phyloP scores from a whole-genome alignment of 2,113 vertebrate genomes.

The Seriola aureovittata region DNA sequence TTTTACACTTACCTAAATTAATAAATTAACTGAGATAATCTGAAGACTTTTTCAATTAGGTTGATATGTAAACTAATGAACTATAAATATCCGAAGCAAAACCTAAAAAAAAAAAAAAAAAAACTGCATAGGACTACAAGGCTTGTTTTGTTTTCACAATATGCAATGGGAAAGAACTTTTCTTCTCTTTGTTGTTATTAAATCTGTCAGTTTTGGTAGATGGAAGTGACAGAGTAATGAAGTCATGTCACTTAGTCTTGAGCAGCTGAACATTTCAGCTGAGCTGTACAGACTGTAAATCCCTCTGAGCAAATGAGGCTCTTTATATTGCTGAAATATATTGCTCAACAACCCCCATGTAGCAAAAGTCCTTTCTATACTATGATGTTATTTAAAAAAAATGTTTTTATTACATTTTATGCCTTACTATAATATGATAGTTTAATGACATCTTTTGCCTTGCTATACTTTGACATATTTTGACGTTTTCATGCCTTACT shows the following conservation, averaged over 20 bases:
- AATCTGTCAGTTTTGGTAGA: slow-evolving; percentile 21
- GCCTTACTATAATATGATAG: no score
- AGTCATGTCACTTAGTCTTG: slow-evolving; percentile 29
- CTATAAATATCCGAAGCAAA: slow-evolving; percentile 52
- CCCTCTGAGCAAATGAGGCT: slow-evolving; percentile 44
- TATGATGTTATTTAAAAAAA: no score
- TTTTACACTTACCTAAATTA: background rate
- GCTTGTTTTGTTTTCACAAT: slow-evolving; percentile 48
- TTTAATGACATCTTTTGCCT: no score
- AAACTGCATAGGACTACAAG: background rate
- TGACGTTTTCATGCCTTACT: no score
- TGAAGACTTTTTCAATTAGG: slow-evolving; percentile 36
- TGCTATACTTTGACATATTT: no score
- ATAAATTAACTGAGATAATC: slow-evolving; percentile 46
- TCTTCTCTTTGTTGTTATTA: slow-evolving; percentile 30
- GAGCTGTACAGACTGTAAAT: slow-evolving; percentile 4
- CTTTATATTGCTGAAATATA: slow-evolving; percentile 14
- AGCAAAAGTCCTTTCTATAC: background rate
- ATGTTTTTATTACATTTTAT: no score
- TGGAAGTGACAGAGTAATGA: slow-evolving; percentile 33
- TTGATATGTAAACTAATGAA: slow-evolving; percentile 48
- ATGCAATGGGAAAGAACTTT: slow-evolving; percentile 41
- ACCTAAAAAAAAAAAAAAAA: background rate
- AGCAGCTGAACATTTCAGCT: slow-evolving; percentile 43
- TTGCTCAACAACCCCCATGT: background rate